Conservation (phyloP, 1,140 invertebrate species). For the Drosophila ananassae region DNA sequence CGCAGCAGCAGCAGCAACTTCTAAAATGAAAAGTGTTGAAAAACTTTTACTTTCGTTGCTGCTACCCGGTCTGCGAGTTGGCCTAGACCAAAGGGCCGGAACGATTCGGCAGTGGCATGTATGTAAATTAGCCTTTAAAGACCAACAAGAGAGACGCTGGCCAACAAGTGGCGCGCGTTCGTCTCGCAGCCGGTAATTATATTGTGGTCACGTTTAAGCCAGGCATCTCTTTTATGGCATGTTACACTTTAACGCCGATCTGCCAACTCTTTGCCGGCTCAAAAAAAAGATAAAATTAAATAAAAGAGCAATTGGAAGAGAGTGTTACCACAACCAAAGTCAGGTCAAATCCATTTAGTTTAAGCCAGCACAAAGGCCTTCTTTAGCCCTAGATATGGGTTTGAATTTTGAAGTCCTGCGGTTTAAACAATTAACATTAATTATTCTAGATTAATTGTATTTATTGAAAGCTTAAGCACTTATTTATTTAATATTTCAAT, state of each 20-base stretch:
- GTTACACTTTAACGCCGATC: constrained; percentile 79
- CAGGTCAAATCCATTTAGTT: constrained; percentile 23
- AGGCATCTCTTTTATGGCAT: constrained; percentile 77
- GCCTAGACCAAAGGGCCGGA: constrained; percentile 29
- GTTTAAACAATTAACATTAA: too few species aligned
- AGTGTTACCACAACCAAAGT: constrained; percentile 6
- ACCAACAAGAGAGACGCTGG: constrained; percentile 40
- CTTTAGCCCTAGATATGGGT: too few species aligned
- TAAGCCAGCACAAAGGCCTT: neutral
- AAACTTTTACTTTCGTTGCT: constrained; percentile 50
- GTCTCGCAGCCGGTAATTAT: constrained; percentile 73
- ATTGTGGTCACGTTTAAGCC: constrained; percentile 77
- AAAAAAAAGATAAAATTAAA: neutral
- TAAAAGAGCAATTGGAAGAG: neutral
- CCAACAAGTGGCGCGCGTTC: constrained; percentile 70
- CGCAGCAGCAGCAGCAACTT: constrained; percentile 35
- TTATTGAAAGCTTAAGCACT: too few species aligned
- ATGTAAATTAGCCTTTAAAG: constrained; percentile 79
- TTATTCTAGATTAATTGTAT: too few species aligned
- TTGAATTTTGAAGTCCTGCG: too few species aligned
- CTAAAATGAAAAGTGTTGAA: constrained; percentile 81
- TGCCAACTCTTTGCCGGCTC: constrained; percentile 20
- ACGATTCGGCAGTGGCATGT: constrained; percentile 15
- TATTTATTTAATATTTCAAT: neutral
- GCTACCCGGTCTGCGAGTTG: constrained; percentile 17